phyloP scores from a whole-genome alignment of 1,140 invertebrate genomes.

The Drosophila pseudoobscura region DNA sequence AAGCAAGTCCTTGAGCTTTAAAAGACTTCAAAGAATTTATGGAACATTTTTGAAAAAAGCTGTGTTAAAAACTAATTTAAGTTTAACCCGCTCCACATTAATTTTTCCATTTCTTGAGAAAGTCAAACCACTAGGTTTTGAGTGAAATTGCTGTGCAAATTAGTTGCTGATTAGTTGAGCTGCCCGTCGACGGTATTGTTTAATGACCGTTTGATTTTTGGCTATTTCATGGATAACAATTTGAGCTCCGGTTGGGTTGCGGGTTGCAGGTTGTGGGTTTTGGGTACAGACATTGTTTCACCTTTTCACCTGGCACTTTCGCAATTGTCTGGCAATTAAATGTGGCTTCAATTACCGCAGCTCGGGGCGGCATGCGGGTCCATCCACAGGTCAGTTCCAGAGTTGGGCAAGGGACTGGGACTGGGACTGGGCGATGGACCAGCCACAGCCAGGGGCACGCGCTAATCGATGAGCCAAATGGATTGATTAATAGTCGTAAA shows the following conservation, averaged over 20 bases:
- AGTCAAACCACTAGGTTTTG: slow-evolving; percentile 28
- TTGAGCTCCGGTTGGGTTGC: slow-evolving; percentile 3
- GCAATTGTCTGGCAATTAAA: slow-evolving; percentile 70
- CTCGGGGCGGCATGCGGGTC: slow-evolving; percentile 32
- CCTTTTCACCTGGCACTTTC: slow-evolving; percentile 31
- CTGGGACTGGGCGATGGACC: background rate
- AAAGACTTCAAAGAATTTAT: too few species aligned
- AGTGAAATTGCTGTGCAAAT: slow-evolving; percentile 58
- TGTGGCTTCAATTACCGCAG: slow-evolving; percentile 41
- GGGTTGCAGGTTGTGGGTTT: slow-evolving; percentile 10
- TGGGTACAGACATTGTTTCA: slow-evolving; percentile 11
- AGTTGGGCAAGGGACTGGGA: slow-evolving; percentile 11
- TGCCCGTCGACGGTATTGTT: slow-evolving; percentile 27
- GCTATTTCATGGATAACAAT: slow-evolving; percentile 25
- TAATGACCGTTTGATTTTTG: slow-evolving; percentile 46
- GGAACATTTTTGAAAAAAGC: slow-evolving; percentile 5
- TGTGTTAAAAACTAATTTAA: background rate
- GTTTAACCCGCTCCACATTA: background rate
- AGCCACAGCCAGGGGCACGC: slow-evolving; percentile 25
- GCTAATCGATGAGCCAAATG: slow-evolving; percentile 64
- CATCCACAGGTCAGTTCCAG: slow-evolving; percentile 23
- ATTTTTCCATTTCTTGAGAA: slow-evolving; percentile 1
- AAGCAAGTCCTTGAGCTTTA: too few species aligned
- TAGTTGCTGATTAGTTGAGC: slow-evolving; percentile 72
- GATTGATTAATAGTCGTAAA: slow-evolving; percentile 59